phyloP scores from a whole-genome alignment of 2,113 vertebrate genomes.

The Grammomys surdaster region DNA sequence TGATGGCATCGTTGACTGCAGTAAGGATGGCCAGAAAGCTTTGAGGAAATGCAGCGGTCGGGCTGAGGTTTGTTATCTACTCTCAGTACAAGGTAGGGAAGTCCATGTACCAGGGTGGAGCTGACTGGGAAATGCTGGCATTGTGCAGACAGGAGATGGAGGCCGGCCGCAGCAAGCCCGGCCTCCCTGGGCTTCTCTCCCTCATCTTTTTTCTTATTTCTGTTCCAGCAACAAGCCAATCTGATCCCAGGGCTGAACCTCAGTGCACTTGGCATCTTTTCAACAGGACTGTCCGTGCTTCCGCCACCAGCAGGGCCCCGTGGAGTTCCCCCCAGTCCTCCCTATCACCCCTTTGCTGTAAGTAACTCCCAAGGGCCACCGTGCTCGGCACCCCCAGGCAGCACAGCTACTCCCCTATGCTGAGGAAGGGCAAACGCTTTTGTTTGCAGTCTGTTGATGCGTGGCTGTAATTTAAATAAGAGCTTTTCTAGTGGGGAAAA shows the following conservation, averaged over 20 bases:
- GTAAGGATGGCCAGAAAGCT: background rate
- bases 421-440: background rate
- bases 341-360: constrained; percentile 94
- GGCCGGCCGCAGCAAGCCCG: constrained; percentile 5
- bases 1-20: background rate
- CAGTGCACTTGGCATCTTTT: constrained; percentile 97
- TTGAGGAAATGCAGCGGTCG: background rate
- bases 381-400: background rate
- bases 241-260: constrained; percentile 97
- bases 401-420: background rate
- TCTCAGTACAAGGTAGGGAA: background rate
- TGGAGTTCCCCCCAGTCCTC: constrained; percentile 86
- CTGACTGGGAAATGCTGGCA: background rate
- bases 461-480: background rate
- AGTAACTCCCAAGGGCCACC: constrained; percentile 81
- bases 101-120: background rate
- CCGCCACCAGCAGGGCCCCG: constrained; percentile 89
- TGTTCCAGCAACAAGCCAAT: constrained; percentile 94
- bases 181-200: background rate
- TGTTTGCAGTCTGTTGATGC: background rate
- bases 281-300: constrained; percentile 92
- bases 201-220: constrained; percentile 51
- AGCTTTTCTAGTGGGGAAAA: background rate
- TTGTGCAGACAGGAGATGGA: background rate
- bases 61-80: background rate